Percentiles rank a stretch among this genome's conserved stretches.
phyloP scores from a whole-genome alignment of 2,797 vertebrate genomes.

The Clarias platycephalus region DNA sequence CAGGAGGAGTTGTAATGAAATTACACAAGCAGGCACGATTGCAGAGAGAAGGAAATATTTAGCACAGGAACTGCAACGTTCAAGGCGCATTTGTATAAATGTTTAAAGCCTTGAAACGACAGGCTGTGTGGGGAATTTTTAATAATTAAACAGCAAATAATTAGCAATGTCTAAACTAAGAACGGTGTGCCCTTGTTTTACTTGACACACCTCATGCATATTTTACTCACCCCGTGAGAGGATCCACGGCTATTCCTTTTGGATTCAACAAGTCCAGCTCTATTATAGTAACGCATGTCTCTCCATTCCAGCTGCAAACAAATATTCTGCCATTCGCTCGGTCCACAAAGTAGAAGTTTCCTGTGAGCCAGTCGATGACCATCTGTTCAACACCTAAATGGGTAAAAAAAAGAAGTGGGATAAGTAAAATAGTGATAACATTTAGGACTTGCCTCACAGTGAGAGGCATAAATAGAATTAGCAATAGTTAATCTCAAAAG shows the following conservation, averaged over 20 bases:
- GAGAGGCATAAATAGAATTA: constrained; percentile 14
- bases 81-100: constrained; percentile 34
- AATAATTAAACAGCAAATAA: constrained; percentile 44
- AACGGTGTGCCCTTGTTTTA: neutral
- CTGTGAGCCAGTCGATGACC: constrained; percentile 92
- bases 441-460: constrained; percentile 7
- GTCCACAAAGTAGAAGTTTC: constrained; percentile 93
- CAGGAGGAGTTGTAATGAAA: constrained; percentile 62
- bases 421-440: neutral
- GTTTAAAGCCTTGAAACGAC: constrained; percentile 30
- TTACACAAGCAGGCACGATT: constrained; percentile 55
- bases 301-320: constrained; percentile 80
- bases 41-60: constrained; percentile 56
- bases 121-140: constrained; percentile 17
- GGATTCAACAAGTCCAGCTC: constrained; percentile 89
- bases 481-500: constrained; percentile 9
- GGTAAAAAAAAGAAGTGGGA: constrained; percentile 6
- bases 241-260: constrained; percentile 89
- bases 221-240: constrained; percentile 86
- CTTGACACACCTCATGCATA: constrained; percentile 16
- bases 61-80: constrained; percentile 7
- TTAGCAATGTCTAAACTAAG: constrained; percentile 23
- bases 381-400: constrained; percentile 87
- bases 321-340: constrained; percentile 84
- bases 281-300: constrained; percentile 86